These are phyloP conservation scores for Aelia acuminata DNA, from an alignment of 2,888 invertebrate species.

Conservation along the genomic window DNA sequence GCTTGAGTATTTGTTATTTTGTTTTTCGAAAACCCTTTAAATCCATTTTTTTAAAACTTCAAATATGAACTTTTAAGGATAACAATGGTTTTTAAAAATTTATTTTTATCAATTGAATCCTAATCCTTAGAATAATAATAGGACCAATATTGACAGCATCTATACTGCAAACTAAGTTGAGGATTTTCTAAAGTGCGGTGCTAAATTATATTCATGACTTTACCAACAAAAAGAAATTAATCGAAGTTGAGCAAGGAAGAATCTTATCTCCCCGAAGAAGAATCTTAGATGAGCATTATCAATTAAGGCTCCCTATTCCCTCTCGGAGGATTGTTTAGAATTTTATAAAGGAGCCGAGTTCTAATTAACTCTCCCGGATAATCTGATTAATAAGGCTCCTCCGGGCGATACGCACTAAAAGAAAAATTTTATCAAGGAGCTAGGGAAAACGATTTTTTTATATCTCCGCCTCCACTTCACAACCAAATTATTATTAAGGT, in stretches of 20 bases:
- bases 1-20: no score
- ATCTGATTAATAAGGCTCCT: slow-evolving; percentile 27
- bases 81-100: no score
- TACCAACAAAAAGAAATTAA: slow-evolving; percentile 31
- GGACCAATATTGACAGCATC: not conserved
- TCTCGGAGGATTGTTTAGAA: slow-evolving; percentile 41
- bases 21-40: no score
- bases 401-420: slow-evolving; percentile 13
- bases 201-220: slow-evolving; percentile 24
- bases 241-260: slow-evolving; percentile 22
- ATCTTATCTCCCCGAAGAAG: not conserved
- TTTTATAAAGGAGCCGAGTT: slow-evolving; percentile 45
- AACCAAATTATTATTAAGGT: slow-evolving; percentile 34
- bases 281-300: slow-evolving; percentile 44
- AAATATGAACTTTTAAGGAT: no score
- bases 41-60: no score
- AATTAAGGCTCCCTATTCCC: not conserved
- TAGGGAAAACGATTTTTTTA: slow-evolving; percentile 30
- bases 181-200: not conserved
- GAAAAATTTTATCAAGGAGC: slow-evolving; percentile 35
- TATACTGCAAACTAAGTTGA: not conserved
- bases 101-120: no score
- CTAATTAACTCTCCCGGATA: slow-evolving; percentile 48
- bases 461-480: slow-evolving; percentile 4
- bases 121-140: not conserved